These are phyloP conservation scores for Prochilodus magdalenae DNA, from an alignment of 2,113 vertebrate species.

Conservation along the genomic window DNA sequence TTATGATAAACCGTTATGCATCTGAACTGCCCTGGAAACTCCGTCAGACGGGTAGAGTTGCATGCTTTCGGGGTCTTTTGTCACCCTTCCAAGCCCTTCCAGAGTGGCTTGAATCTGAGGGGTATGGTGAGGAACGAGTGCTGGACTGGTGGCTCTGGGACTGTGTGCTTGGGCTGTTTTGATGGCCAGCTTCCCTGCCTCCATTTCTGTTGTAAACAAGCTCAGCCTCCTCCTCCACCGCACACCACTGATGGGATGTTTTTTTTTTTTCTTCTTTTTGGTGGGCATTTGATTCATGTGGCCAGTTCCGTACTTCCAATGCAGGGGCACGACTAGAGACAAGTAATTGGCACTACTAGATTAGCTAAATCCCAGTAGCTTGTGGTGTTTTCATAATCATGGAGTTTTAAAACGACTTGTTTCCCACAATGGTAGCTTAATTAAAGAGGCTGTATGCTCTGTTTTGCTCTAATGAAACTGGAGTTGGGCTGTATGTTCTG, in stretches of 20 bases:
- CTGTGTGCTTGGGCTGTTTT: conserved; percentile 62
- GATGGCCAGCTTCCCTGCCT: conserved; percentile 59
- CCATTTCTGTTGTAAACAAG: conserved; percentile 44
- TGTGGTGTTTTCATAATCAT: not conserved
- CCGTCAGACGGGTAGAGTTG: not conserved
- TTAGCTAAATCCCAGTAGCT: not conserved
- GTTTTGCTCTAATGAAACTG: not conserved
- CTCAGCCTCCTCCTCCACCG: conserved; percentile 12
- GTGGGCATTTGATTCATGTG: conserved; percentile 17
- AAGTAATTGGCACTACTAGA: not conserved
- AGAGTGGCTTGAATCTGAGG: conserved; percentile 59
- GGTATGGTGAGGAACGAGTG: conserved; percentile 74
- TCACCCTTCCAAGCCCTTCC: too few relatives aligned
- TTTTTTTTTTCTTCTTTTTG: not conserved
- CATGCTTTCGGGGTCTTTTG: not conserved
- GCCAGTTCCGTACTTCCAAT: conserved; percentile 12
- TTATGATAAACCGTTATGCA: not conserved
- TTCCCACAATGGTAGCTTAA: not conserved
- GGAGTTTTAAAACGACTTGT: not conserved
- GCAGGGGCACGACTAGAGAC: conserved; percentile 7
- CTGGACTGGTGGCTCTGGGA: conserved; percentile 63
- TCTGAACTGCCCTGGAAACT: not conserved
- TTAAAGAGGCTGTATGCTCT: not conserved
- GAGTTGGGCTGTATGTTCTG: not conserved
- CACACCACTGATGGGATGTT: conserved; percentile 14